Evolutionary conservation across 2,113 vertebrate genomes (phyloP).

Genomic region (Actenoides lindsayi): DNA sequence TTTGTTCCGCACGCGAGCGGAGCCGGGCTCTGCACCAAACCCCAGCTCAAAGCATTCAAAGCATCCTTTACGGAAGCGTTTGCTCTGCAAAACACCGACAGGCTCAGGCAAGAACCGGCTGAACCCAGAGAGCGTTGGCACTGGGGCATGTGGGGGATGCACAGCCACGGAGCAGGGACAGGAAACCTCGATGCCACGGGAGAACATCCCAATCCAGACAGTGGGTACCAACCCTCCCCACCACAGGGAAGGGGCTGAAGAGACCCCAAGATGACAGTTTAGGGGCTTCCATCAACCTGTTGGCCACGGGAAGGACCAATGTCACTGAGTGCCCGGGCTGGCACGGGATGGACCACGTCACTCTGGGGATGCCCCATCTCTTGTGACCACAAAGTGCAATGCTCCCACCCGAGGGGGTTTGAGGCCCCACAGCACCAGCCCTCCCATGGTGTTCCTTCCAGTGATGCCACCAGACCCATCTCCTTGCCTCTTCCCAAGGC

Average conservation of each 20-base stretch:
- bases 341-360: accelerated
- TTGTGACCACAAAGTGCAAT: accelerated
- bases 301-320: not conserved
- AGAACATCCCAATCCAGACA: not conserved
- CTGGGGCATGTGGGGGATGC: not conserved
- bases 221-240: not conserved
- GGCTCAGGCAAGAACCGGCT: not conserved
- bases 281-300: accelerated
- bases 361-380: not conserved
- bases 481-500: not conserved
- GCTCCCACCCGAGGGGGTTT: not conserved
- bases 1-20: not conserved
- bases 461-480: not conserved
- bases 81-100: not conserved
- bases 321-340: accelerated
- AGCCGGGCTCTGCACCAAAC: not conserved
- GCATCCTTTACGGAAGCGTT: not conserved
- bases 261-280: accelerated
- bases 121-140: not conserved
- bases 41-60: not conserved
- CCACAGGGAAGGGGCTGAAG: not conserved
- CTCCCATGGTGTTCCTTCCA: not conserved
- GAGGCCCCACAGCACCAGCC: not conserved
- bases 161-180: accelerated
- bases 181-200: not conserved